phyloP scores from a whole-genome alignment of 2,888 invertebrate genomes.

The Megalurothrips usitatus region DNA sequence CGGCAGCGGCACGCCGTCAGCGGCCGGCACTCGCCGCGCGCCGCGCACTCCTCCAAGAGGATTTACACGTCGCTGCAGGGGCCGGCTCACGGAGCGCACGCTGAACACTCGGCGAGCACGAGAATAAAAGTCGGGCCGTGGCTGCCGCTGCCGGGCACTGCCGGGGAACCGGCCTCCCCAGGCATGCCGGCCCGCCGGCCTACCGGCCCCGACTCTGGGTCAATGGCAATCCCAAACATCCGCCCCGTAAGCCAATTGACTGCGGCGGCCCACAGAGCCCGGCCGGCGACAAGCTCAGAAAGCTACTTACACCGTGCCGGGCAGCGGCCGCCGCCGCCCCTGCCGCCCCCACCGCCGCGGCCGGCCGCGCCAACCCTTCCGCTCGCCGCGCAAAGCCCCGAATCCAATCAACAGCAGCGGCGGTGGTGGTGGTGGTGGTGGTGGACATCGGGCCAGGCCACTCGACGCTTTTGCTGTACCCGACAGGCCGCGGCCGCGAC shows the following conservation, averaged over 20 bases:
- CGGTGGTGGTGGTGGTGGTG: no score
- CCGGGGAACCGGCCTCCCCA: neutral
- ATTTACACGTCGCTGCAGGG: no score
- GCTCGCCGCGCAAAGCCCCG: neutral
- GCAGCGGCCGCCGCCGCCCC: no score
- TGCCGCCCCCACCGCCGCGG: neutral
- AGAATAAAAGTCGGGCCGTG: neutral
- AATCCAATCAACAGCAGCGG: neutral
- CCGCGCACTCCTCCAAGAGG: no score
- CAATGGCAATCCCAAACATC: conserved; percentile 24
- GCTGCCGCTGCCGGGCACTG: neutral
- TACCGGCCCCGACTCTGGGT: neutral
- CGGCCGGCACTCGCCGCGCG: no score
- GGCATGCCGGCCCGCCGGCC: neutral
- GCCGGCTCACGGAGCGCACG: neutral
- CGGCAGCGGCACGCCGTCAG: no score
- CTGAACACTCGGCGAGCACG: neutral
- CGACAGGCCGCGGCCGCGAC: neutral
- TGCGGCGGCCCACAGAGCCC: conserved; percentile 16
- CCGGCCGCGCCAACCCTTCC: neutral
- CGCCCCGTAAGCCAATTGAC: conserved; percentile 22
- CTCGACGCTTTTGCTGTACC: neutral
- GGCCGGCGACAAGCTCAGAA: neutral
- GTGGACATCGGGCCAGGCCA: neutral
- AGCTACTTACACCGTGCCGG: neutral